Conservation (phyloP, 1,140 invertebrate genomes). For the Diorhabda carinulata region DNA sequence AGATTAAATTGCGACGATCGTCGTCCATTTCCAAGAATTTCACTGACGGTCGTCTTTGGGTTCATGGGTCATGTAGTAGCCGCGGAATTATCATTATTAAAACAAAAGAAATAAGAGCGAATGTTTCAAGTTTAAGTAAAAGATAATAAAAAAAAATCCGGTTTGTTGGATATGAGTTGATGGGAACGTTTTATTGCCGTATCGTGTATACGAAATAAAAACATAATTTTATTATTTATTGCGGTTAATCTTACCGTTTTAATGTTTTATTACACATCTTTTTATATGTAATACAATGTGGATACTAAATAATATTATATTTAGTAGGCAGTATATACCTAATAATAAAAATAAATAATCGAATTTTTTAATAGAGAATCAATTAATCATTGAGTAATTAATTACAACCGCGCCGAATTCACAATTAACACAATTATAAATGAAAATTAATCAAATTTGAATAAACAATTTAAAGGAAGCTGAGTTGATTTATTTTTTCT, state of each 20-base stretch:
- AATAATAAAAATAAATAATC: too few relatives aligned
- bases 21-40: conserved; percentile 17
- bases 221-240: conserved; percentile 23
- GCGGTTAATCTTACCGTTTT: conserved; percentile 19
- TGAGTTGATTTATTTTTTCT: too few relatives aligned
- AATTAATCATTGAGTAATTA: too few relatives aligned
- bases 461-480: too few relatives aligned
- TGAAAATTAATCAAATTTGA: too few relatives aligned
- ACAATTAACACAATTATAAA: too few relatives aligned
- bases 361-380: too few relatives aligned
- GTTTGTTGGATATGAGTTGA: conserved; percentile 11
- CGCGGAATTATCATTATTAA: conserved; percentile 23
- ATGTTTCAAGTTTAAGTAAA: conserved; percentile 14
- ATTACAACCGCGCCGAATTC: too few relatives aligned
- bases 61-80: conserved; percentile 23
- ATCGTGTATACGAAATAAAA: conserved; percentile 21
- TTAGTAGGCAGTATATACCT: too few relatives aligned
- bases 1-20: conserved; percentile 13
- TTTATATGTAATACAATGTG: too few relatives aligned
- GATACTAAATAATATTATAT: too few relatives aligned
- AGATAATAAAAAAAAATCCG: conserved; percentile 14
- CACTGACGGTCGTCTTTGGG: conserved; percentile 17
- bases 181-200: conserved; percentile 13
- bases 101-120: conserved; percentile 25
- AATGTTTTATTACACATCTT: conserved; percentile 12